A percentile compares a stretch with the other conserved stretches of the same genome.
Conservation (phyloP, 2,113 vertebrate genomes). For the Equus quagga region DNA sequence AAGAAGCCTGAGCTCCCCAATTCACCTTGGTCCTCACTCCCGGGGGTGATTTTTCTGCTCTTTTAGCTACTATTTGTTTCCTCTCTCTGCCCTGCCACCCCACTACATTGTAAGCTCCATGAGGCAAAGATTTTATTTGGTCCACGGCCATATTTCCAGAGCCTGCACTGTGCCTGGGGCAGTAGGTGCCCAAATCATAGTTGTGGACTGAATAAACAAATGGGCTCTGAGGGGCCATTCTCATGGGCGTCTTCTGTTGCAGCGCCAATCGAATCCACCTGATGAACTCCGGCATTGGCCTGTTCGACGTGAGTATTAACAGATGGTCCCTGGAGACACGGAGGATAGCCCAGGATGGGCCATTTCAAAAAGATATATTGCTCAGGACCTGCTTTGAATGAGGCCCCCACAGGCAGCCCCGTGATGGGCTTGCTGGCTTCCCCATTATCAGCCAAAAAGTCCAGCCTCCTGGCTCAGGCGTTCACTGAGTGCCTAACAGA, state of each 20-base stretch:
- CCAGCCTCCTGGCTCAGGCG: neutral
- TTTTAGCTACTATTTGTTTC: neutral
- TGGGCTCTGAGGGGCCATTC: neutral
- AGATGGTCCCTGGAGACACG: neutral
- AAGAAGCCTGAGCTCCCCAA: neutral
- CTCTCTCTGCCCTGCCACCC: neutral
- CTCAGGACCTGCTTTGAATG: neutral
- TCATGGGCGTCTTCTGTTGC: slow-evolving; percentile 58
- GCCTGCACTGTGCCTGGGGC: neutral
- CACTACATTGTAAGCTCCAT: neutral
- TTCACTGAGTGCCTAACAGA: neutral
- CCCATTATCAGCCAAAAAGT: neutral
- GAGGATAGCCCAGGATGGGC: neutral
- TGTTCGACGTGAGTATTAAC: slow-evolving; percentile 73
- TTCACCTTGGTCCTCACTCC: neutral
- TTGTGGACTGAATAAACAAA: neutral
- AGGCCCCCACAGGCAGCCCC: neutral
- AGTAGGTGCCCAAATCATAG: neutral
- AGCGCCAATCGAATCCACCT: slow-evolving; percentile 67
- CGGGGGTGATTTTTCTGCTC: neutral
- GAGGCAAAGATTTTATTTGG: neutral
- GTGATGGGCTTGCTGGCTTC: neutral
- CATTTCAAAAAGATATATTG: neutral
- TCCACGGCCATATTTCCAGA: neutral
- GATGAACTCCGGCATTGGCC: slow-evolving; percentile 61